These are phyloP conservation scores for Nymphalis io DNA, from an alignment of 1,140 invertebrate genomes.

Conservation along the genomic window DNA sequence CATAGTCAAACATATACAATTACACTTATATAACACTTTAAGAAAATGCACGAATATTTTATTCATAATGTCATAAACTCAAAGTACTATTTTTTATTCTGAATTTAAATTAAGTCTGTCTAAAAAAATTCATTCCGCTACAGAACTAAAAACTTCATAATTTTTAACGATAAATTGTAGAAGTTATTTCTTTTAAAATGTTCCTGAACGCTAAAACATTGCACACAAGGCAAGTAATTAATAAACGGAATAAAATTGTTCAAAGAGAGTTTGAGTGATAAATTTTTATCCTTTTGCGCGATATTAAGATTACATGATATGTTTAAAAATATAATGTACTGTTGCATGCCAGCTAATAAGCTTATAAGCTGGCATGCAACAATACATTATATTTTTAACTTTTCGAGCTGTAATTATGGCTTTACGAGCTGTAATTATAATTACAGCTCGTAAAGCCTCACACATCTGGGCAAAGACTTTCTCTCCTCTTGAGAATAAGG, in stretches of 20 bases:
- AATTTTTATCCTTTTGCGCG: not conserved
- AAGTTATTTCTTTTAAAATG: conserved; percentile 1
- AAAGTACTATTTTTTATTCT: not conserved
- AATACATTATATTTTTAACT: no score
- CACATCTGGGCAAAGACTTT: no score
- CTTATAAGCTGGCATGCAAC: no score
- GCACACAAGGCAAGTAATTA: conserved; percentile 3
- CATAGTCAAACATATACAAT: no score
- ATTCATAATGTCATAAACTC: conserved; percentile 3
- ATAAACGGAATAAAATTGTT: not conserved
- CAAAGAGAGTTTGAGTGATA: not conserved
- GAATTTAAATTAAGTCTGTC: not conserved
- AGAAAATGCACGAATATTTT: not conserved
- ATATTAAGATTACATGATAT: not conserved
- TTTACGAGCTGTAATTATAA: no score
- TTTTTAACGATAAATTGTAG: conserved; percentile 7
- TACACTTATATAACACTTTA: not conserved
- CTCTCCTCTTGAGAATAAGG: no score
- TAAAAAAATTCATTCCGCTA: not conserved
- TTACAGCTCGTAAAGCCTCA: no score
- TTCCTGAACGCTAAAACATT: conserved; percentile 9
- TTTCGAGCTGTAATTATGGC: no score
- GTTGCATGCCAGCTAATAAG: no score
- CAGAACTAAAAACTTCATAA: not conserved
- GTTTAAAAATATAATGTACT: no score